Evolutionary conservation across 2,113 vertebrate genomes (phyloP).

Genomic region (Podarcis cretensis): DNA sequence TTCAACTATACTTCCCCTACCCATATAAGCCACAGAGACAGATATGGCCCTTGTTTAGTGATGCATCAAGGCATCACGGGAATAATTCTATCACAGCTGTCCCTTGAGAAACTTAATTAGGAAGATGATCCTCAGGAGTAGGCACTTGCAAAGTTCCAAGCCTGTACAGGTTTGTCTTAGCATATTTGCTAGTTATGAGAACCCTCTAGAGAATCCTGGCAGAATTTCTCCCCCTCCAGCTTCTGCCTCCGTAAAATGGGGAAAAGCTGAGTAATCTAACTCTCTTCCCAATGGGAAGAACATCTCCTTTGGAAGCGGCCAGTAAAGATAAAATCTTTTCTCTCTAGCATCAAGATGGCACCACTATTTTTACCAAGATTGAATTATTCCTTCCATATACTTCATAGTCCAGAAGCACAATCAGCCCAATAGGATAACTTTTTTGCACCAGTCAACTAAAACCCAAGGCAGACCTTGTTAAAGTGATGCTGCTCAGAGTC

Average conservation of each 20-base stretch:
- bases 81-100: not conserved
- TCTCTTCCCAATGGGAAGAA: not conserved
- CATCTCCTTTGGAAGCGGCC: not conserved
- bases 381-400: too few species aligned
- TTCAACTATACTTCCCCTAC: not conserved
- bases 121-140: not conserved
- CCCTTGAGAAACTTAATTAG: not conserved
- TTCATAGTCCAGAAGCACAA: not conserved
- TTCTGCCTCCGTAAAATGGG: too few species aligned
- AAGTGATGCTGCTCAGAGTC: not conserved
- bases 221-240: not conserved
- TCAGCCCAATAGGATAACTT: not conserved
- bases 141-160: not conserved
- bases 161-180: not conserved
- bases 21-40: not conserved
- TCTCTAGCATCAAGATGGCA: not conserved
- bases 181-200: not conserved
- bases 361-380: not conserved
- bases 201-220: not conserved
- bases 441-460: not conserved
- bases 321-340: rapidly evolving
- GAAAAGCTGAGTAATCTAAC: not conserved
- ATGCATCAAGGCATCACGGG: not conserved
- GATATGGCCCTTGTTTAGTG: not conserved
- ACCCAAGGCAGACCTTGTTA: not conserved